phyloP scores from a whole-genome alignment of 1,140 invertebrate species.

The Copidosoma floridanum region DNA sequence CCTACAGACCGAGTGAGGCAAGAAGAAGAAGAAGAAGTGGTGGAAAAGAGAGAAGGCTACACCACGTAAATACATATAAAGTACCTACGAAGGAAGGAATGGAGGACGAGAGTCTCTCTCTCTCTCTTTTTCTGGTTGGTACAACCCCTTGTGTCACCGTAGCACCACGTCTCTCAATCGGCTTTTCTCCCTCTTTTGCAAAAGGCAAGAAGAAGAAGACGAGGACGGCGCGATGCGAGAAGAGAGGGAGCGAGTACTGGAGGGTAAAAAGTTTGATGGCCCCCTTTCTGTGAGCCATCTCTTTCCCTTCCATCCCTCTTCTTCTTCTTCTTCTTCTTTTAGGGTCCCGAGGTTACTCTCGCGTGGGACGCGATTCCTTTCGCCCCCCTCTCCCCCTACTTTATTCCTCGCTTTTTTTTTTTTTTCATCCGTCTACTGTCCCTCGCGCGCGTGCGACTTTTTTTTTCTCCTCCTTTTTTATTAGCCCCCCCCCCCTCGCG shows the following conservation, averaged over 20 bases:
- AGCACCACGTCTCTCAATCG: constrained; percentile 27
- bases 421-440: not conserved
- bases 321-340: not conserved
- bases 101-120: too few relatives aligned
- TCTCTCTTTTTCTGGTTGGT: too few relatives aligned
- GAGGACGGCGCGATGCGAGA: too few relatives aligned
- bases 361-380: not conserved
- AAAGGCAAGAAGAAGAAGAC: constrained; percentile 8
- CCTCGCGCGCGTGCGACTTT: not conserved
- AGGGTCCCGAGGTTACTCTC: not conserved
- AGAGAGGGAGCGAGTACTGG: not conserved
- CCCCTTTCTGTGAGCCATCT: not conserved
- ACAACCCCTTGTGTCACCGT: constrained; percentile 9
- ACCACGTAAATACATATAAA: too few relatives aligned
- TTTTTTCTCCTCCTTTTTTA: not conserved
- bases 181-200: not conserved
- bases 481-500: not conserved
- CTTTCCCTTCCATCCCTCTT: not conserved
- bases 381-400: not conserved
- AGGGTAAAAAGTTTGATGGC: constrained; percentile 19
- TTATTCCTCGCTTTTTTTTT: not conserved
- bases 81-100: too few relatives aligned
- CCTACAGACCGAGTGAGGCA: constrained; percentile 11
- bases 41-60: too few relatives aligned
- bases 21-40: not conserved